Base-by-base conservation (phyloP, 2,888 invertebrate species). In the Cosmopolites sordidus region DNA sequence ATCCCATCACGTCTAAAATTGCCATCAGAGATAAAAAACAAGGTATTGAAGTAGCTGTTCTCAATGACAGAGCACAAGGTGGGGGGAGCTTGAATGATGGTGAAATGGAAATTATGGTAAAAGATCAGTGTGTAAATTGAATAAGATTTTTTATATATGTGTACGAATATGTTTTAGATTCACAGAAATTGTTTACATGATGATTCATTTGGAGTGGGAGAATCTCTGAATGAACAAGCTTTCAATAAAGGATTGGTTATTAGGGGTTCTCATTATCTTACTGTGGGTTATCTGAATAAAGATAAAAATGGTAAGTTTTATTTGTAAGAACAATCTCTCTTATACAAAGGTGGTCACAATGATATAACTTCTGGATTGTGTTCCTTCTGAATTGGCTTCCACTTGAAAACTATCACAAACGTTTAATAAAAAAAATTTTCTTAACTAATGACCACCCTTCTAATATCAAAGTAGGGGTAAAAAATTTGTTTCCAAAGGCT, bases 141-240 rank as follows among this genome's bases (percentile, higher is more conserved):
- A 22, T n/a, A 22, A 22, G 22, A 22, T 3, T 22, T 8, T 8
- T 22, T 3, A n/a, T 22, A 22, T 5, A 22, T 22, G 3, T 5
- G 3, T 33, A 12, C 33, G 2, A 6, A 33, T 33, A 33, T 6
- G 11, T 12, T 61, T 70, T 60, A 84, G 84, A 62, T 92, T 2
- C 95, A 97, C 66, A 80, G 97, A 44, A 77, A 94, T 42, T 69
- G 91, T 6, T 68, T 93, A 1, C 77, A 79, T 39, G 96, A 97
- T 64, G 97, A 97, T 69, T 87, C 85, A 0, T 91, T 92, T 62
- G 97, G 97, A 0, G 94, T 97, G 0, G 88, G 80, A 0, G 95
- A 98, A 73, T 84, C 93, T 0, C 72, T 97, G 0, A 89, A 95
- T 66, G 96, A 97, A 73, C 78, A 79, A 0, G 83, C 80, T 0